Evolutionary conservation across 2,113 vertebrate genomes (phyloP).

Genomic region (Orycteropus afer): DNA sequence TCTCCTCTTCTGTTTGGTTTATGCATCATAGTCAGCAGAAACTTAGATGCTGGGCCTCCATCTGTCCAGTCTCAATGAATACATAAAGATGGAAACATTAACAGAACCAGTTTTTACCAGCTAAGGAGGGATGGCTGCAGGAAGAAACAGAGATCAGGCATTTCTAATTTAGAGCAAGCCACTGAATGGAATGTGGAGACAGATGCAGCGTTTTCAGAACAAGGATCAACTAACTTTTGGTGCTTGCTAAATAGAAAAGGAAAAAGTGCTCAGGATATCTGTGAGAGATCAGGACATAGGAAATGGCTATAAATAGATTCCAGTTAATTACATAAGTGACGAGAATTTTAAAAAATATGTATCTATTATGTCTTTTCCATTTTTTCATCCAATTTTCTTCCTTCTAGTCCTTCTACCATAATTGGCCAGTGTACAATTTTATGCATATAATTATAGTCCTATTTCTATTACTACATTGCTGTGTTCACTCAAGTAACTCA

Average conservation of each 20-base stretch:
- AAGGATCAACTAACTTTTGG: not conserved
- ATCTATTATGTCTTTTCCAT: not conserved
- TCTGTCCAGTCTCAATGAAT: accelerated
- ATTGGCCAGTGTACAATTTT: no score
- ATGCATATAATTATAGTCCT: no score
- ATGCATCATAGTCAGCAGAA: not conserved
- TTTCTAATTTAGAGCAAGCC: not conserved
- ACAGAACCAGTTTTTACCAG: accelerated
- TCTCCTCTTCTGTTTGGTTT: not conserved
- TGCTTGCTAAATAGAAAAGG: not conserved
- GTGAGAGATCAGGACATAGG: accelerated
- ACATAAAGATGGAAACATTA: accelerated
- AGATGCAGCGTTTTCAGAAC: not conserved
- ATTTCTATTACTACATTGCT: accelerated
- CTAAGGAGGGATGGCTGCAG: not conserved
- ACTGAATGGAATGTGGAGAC: accelerated
- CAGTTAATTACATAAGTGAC: not conserved
- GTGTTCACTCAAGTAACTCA: not conserved
- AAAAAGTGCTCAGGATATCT: accelerated
- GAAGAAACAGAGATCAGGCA: not conserved
- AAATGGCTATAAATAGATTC: no score
- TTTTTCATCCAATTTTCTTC: not conserved
- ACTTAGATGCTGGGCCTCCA: not conserved
- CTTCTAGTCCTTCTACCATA: not conserved
- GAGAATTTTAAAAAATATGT: no score